Percentiles rank a stretch among this genome's conserved stretches.
Evolutionary conservation across 2,113 vertebrate species (phyloP).

Genomic region (Suncus etruscus): DNA sequence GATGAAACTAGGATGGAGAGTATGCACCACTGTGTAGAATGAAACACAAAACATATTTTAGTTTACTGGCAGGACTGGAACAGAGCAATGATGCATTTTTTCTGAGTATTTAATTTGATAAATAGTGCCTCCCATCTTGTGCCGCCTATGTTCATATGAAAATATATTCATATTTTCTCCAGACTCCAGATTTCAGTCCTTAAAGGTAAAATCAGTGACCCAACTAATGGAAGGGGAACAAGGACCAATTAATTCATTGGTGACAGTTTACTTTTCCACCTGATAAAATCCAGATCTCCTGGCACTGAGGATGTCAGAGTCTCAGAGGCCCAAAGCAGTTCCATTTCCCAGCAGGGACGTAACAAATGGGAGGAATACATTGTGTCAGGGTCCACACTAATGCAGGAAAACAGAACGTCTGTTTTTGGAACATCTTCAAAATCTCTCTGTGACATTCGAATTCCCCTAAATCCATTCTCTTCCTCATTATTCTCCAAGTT

Average conservation of each 20-base stretch:
- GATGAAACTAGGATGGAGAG: conserved; percentile 18
- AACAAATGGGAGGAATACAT: not conserved
- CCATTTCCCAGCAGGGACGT: not conserved
- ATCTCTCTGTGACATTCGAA: not conserved
- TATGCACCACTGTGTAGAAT: not conserved
- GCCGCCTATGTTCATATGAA: conserved; percentile 42
- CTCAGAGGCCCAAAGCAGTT: not conserved
- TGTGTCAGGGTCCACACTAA: not conserved
- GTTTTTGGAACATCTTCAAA: conserved; percentile 1
- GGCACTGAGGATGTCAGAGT: not conserved
- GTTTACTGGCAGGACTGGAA: conserved; percentile 1
- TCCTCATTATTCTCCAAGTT: not conserved
- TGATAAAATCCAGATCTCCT: conserved; percentile 16
- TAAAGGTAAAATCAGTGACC: conserved; percentile 57
- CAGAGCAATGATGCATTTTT: not conserved
- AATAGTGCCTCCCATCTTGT: conserved; percentile 45
- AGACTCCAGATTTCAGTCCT: conserved; percentile 32
- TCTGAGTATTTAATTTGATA: conserved; percentile 64
- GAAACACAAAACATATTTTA: conserved; percentile 50
- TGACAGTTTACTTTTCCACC: not conserved
- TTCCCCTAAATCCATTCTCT: not conserved
- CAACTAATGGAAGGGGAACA: not conserved
- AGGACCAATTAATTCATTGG: not conserved
- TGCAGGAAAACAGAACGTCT: not conserved
- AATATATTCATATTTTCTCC: conserved; percentile 43